Evolutionary conservation across 1,140 invertebrate species (phyloP), one percentile per base, ranked within the genome.

Genomic region (Calliphora vicina): DNA sequence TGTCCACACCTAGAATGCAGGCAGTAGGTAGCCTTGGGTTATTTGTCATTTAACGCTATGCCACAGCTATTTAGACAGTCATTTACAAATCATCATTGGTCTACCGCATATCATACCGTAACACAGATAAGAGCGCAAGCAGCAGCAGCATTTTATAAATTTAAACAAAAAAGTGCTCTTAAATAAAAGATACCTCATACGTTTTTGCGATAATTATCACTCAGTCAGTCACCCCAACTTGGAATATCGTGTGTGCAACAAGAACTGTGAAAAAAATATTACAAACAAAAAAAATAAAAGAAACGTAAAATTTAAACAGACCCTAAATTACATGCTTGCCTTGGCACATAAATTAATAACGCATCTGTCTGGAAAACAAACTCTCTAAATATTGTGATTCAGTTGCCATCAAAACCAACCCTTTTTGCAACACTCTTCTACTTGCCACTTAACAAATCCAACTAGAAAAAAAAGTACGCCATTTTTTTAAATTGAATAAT

Each of bases 341-440:
- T 86, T 87, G 86, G 88, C 88, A 89, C 86, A 86, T 86, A 89
- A 89, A 89, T 89, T 88, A 89, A 89, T 89, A 88, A 87, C 87
- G 86, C 88, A 89, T 89, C 88, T 89, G 88, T 87, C 85, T 82
- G 81, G 83, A 87, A 85, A 87, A 87, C 5, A 35, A 35, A 35
- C 35, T 35, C n/a, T 83, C 74, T 81, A 82, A 45, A 80, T 80
- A 35, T 35, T 35, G 35, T 35, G 35, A 35, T 35, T 35, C 35
- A 35, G 35, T 50, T 80, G 13, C 50, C 17, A 45, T 4, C 0
- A 80, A 20, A 45, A 72, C 71, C 35, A 82, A 71, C 82, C 82
- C 81, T 82, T 20, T 57, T 74, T 26, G 13, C 50, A 76, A 20
- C 45, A 74, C 25, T 42, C 61, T 71, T 29, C 20, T 8, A 5